Evolutionary conservation across 2,113 vertebrate species (phyloP).

Genomic region (Platichthys flesus): DNA sequence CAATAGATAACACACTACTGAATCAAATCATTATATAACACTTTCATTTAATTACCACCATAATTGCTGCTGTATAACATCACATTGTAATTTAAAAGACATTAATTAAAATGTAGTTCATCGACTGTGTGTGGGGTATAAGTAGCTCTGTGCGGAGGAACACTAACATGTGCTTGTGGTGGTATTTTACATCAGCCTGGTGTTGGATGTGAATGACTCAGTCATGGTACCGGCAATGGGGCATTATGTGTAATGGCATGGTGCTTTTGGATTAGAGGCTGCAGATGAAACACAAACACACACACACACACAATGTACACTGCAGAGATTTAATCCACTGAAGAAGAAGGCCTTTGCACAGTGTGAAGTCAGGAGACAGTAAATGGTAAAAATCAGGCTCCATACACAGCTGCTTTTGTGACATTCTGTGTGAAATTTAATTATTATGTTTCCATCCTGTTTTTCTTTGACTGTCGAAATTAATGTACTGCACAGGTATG

Average conservation of each 20-base stretch:
- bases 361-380: slow-evolving; percentile 20
- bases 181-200: slow-evolving; percentile 13
- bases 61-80: slow-evolving; percentile 9
- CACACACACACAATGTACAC: neutral
- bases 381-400: slow-evolving; percentile 8
- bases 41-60: slow-evolving; percentile 24
- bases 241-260: slow-evolving; percentile 16
- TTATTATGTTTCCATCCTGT: neutral
- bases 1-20: slow-evolving; percentile 2
- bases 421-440: neutral
- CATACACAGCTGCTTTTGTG: neutral
- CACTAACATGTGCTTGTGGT: neutral
- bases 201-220: slow-evolving; percentile 22
- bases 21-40: slow-evolving; percentile 25
- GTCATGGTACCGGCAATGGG: slow-evolving; percentile 22
- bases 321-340: slow-evolving; percentile 31
- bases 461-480: neutral
- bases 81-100: slow-evolving; percentile 22
- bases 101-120: slow-evolving; percentile 29
- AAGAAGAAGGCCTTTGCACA: slow-evolving; percentile 7
- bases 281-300: slow-evolving; percentile 17
- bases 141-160: neutral
- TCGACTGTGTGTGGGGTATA: neutral
- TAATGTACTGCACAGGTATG: neutral
- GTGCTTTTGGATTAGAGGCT: slow-evolving; percentile 31